A percentile compares a stretch with the other conserved stretches of the same genome.
These are phyloP conservation scores for Cepaea nemoralis DNA, from an alignment of 1,140 invertebrate species.

Conservation along the genomic window DNA sequence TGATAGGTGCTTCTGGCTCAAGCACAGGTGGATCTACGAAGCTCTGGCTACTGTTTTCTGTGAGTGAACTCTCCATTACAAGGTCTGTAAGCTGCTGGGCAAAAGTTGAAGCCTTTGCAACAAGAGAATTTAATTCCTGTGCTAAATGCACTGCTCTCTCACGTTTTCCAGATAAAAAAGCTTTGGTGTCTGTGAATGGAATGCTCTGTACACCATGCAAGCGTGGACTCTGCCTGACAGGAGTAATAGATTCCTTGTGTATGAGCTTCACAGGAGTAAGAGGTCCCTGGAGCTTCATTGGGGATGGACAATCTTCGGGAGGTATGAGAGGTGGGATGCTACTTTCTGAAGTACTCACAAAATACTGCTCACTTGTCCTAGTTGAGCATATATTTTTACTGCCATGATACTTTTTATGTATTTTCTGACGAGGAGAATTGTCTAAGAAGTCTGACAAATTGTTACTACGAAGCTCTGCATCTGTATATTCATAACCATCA, in stretches of 20 bases:
- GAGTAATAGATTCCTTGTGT: not conserved
- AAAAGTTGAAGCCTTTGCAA: constrained; percentile 37
- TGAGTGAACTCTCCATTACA: constrained; percentile 26
- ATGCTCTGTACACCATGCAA: constrained; percentile 13
- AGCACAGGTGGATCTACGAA: constrained; percentile 44
- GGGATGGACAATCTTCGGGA: not conserved
- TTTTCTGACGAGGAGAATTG: constrained; percentile 32
- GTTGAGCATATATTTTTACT: not conserved
- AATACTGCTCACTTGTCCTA: not conserved
- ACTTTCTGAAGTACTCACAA: not conserved
- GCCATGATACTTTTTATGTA: not conserved
- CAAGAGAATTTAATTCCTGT: constrained; percentile 36
- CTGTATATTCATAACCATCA: constrained; percentile 35
- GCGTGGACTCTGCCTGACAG: constrained; percentile 36
- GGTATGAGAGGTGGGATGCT: constrained; percentile 27
- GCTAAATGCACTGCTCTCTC: constrained; percentile 23
- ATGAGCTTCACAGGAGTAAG: not conserved
- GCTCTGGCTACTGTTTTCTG: constrained; percentile 26
- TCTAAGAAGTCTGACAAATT: constrained; percentile 37
- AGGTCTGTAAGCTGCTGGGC: constrained; percentile 37
- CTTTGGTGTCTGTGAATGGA: constrained; percentile 5
- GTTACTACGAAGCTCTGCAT: constrained; percentile 36
- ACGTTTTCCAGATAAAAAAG: constrained; percentile 15
- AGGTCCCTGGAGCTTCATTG: not conserved
- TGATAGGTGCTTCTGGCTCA: constrained; percentile 41